phyloP scores from a whole-genome alignment of 1,140 invertebrate genomes.

The Rhynchophorus ferrugineus region DNA sequence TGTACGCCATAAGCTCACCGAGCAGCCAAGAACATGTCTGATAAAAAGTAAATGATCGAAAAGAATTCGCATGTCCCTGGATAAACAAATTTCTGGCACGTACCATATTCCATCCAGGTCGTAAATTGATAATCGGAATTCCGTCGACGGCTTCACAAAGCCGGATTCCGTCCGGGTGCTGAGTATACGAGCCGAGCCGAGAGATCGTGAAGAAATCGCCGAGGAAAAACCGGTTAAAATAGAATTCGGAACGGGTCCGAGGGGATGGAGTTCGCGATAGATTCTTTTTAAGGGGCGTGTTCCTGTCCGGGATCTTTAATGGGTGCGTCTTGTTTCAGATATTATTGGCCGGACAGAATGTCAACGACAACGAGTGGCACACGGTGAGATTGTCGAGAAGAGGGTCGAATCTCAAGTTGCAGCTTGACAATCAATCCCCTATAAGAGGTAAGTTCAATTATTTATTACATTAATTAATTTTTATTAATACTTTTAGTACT shows the following conservation, averaged over 20 bases:
- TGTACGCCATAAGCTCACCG: too few species aligned
- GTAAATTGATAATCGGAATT: background rate
- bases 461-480: background rate
- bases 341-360: constrained; percentile 69
- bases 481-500: background rate
- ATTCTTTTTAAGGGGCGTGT: too few species aligned
- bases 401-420: constrained; percentile 73
- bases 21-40: background rate
- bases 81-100: background rate
- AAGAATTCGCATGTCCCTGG: background rate
- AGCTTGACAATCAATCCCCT: constrained; percentile 74
- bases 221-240: background rate
- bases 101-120: background rate
- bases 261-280: too few species aligned
- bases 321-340: constrained; percentile 63
- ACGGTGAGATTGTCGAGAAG: constrained; percentile 77
- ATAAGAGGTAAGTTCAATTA: constrained; percentile 57
- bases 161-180: background rate
- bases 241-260: background rate
- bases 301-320: too few species aligned
- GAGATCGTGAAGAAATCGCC: background rate
- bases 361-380: constrained; percentile 94
- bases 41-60: background rate
- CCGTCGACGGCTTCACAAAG: background rate
- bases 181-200: background rate